Conservation (phyloP, 2,113 vertebrate genomes). For the Scomber scombrus region DNA sequence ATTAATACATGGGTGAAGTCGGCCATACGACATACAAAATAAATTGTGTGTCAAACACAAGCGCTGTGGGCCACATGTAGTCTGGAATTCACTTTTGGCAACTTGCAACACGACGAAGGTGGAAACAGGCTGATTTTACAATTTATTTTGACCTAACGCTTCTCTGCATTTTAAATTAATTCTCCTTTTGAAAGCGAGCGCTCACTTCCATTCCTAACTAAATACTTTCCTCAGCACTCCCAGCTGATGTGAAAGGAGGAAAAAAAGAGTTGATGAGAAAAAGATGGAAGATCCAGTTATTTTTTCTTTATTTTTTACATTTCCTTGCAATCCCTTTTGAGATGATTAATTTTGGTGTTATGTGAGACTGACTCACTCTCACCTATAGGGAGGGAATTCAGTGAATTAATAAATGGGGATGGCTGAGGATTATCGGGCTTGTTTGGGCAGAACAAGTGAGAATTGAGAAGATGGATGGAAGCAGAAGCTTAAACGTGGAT, state of each 20-base stretch:
- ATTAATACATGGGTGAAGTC: slow-evolving; percentile 46
- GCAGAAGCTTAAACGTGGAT: background rate
- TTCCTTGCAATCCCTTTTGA: background rate
- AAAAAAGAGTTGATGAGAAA: background rate
- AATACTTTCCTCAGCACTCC: background rate
- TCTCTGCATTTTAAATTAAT: background rate
- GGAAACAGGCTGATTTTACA: background rate
- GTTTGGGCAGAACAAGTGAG: slow-evolving; percentile 32
- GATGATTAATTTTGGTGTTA: slow-evolving; percentile 17
- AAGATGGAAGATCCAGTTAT: background rate
- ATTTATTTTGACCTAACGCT: slow-evolving; percentile 18
- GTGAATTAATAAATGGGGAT: slow-evolving; percentile 15
- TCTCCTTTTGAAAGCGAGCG: background rate
- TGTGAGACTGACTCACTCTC: slow-evolving; percentile 16
- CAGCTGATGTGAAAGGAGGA: background rate
- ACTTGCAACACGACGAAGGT: background rate
- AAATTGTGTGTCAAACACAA: slow-evolving; percentile 32
- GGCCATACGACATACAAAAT: slow-evolving; percentile 31
- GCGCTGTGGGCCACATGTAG: slow-evolving; percentile 15
- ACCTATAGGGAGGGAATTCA: slow-evolving; percentile 13
- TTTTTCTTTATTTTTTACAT: background rate
- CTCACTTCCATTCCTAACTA: background rate
- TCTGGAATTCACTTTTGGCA: slow-evolving; percentile 1
- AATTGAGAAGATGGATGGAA: background rate
- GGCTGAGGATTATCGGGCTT: slow-evolving; percentile 17